These are phyloP conservation scores for Machimus atricapillus DNA, from an alignment of 2,888 invertebrate species.

Conservation along the genomic window DNA sequence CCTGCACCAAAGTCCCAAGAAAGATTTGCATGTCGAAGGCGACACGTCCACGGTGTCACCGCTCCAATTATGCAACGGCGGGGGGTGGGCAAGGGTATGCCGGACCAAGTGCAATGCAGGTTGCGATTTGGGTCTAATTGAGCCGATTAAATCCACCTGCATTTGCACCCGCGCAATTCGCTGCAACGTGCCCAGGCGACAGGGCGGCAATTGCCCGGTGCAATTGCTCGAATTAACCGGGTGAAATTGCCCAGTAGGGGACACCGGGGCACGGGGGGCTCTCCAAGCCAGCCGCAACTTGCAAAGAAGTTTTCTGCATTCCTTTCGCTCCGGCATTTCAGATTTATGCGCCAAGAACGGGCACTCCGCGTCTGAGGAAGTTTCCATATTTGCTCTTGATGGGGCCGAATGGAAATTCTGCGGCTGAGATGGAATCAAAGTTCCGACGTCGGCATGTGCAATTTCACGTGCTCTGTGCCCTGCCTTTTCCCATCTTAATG, in stretches of 20 bases:
- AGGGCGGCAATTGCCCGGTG: not conserved
- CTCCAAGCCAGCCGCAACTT: not conserved
- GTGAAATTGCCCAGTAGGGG: not conserved
- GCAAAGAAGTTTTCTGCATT: not conserved
- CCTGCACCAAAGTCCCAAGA: not conserved
- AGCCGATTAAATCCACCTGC: not conserved
- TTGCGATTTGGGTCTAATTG: not conserved
- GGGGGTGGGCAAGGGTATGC: not conserved
- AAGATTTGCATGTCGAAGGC: not conserved
- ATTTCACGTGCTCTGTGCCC: not conserved
- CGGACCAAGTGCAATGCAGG: not conserved
- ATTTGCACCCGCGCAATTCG: not conserved
- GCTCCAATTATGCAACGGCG: not conserved
- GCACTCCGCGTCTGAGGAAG: not conserved
- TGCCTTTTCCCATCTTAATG: not conserved
- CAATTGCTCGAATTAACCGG: not conserved
- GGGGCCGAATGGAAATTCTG: not conserved
- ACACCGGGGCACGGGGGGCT: not conserved
- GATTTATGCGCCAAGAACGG: not conserved
- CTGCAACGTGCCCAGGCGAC: not conserved
- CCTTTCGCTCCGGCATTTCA: not conserved
- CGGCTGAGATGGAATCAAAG: not conserved
- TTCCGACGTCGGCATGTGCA: not conserved
- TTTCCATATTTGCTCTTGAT: not conserved
- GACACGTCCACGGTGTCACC: not conserved